Conservation (phyloP, 2,888 invertebrate genomes). For the Diaprepes abbreviatus region DNA sequence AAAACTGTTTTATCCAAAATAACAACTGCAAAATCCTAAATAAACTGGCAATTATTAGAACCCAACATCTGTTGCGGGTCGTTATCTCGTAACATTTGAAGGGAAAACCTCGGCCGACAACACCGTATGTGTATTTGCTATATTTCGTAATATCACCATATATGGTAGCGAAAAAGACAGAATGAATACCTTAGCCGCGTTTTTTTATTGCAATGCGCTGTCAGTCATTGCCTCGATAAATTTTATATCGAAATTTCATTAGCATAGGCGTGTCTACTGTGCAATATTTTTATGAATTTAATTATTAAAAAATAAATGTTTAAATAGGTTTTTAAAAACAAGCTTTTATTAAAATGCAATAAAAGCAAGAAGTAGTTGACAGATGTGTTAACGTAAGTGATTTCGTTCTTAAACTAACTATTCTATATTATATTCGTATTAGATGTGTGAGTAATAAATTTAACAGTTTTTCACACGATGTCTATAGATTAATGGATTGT, state of each 20-base stretch:
- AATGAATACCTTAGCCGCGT: slow-evolving; percentile 45
- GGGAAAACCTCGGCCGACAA: slow-evolving; percentile 47
- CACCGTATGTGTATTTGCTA: slow-evolving; percentile 28
- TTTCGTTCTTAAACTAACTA: no score
- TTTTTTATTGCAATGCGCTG: slow-evolving; percentile 12
- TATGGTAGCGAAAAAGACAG: slow-evolving; percentile 39
- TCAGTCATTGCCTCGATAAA: slow-evolving; percentile 14
- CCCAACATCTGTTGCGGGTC: slow-evolving; percentile 34
- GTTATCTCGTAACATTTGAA: slow-evolving; percentile 39
- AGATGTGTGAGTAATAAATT: no score
- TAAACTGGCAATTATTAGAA: slow-evolving; percentile 5
- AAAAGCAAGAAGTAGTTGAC: no score
- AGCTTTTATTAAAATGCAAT: no score
- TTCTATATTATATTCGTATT: no score
- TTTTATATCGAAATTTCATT: slow-evolving; percentile 8
- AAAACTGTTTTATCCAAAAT: no score
- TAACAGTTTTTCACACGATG: no score
- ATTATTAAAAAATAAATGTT: no score
- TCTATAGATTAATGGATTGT: no score
- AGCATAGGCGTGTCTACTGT: background rate
- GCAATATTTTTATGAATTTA: no score
- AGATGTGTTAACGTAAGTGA: no score
- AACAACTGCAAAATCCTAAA: slow-evolving; percentile 1
- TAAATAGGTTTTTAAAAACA: no score
- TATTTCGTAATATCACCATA: slow-evolving; percentile 40